phyloP scores from a whole-genome alignment of 2,888 invertebrate species.

The Leucophora obtusa region DNA sequence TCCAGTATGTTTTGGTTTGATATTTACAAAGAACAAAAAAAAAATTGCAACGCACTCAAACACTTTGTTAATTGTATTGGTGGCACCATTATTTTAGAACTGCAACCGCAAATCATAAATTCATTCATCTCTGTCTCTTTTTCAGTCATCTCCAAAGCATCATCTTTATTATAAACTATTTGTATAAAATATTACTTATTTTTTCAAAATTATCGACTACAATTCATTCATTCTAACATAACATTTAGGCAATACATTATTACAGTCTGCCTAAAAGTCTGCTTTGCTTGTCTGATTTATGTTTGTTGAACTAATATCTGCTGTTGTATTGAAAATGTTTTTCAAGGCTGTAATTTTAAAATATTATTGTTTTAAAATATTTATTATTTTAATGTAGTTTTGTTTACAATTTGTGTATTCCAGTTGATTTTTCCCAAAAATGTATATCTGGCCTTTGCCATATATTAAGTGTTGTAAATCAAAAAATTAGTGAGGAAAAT shows the following conservation, averaged over 20 bases:
- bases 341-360: not conserved
- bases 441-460: not conserved
- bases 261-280: constrained; percentile 31
- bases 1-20: constrained; percentile 85
- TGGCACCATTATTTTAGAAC: constrained; percentile 40
- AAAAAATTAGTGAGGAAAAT: too few species aligned
- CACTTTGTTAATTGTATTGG: constrained; percentile 58
- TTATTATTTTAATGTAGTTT: not conserved
- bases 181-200: constrained; percentile 3
- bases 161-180: not conserved
- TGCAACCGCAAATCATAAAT: constrained; percentile 28
- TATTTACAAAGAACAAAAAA: constrained; percentile 40
- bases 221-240: constrained; percentile 12
- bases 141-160: not conserved
- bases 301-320: constrained; percentile 7
- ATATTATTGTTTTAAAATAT: not conserved
- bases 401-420: not conserved
- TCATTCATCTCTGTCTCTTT: constrained; percentile 8
- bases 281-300: constrained; percentile 45
- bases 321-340: not conserved
- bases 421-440: not conserved
- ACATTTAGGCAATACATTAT: not conserved
- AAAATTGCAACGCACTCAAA: constrained; percentile 7
- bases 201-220: not conserved
- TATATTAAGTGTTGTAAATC: not conserved